A percentile compares a stretch with the other conserved stretches of the same genome.
Conservation (phyloP, 2,113 vertebrate species). For the human (Homo sapiens) region GRCh38 chr18:43813501-43814000, state of each 20-base stretch:
- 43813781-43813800: not conserved
- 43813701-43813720: not conserved
- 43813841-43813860: not conserved
- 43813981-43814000: not conserved
- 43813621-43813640: not conserved
- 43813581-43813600: not conserved
- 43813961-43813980: not conserved
- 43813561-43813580: not conserved
- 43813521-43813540: not conserved
- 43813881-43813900: not conserved
- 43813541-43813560: not conserved
- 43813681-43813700: not conserved
- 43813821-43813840: not conserved
- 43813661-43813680: not conserved
- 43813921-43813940: not conserved
- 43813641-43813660: not conserved
- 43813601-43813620: not conserved
- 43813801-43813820: not conserved
- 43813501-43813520: not conserved
- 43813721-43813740: not conserved
- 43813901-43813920: not conserved
- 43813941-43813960: not conserved
- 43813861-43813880: not conserved
- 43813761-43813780: not conserved
- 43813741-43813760: not conserved